A percentile compares a stretch with the other conserved stretches of the same genome.
phyloP scores from a whole-genome alignment of 92 coral and sea anemone species.

The Ricordea florida region DNA sequence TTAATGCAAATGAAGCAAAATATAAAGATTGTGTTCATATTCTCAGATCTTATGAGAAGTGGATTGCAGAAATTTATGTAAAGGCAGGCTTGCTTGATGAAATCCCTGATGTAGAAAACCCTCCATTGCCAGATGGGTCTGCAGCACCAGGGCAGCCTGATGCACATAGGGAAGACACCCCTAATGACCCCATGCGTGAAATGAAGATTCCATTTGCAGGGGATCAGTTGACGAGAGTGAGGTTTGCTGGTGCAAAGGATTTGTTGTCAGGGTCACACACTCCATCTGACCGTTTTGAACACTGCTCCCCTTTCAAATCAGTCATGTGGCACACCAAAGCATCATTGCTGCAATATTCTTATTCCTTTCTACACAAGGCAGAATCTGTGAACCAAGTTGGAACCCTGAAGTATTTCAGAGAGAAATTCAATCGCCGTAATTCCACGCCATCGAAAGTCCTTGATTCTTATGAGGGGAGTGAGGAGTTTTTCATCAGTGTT shows the following conservation, averaged over 20 bases:
- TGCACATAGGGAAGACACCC: too few species aligned
- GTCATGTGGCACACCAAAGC: conserved; percentile 80
- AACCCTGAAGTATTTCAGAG: conserved; percentile 75
- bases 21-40: too few species aligned
- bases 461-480: conserved; percentile 76
- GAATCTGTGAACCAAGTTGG: conserved; percentile 76
- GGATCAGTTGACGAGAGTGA: conserved; percentile 62
- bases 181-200: conserved; percentile 57
- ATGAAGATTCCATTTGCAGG: conserved; percentile 75
- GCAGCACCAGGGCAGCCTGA: too few species aligned
- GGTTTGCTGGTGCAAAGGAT: conserved; percentile 72
- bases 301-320: conserved; percentile 73
- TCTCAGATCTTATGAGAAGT: too few species aligned
- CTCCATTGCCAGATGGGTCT: too few species aligned
- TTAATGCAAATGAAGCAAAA: too few species aligned
- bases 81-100: too few species aligned
- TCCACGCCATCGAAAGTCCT: conserved; percentile 78
- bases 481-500: conserved; percentile 76
- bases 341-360: conserved; percentile 61
- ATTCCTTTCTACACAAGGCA: conserved; percentile 71
- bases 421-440: conserved; percentile 68
- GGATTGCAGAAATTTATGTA: too few species aligned
- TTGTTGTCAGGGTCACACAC: conserved; percentile 64
- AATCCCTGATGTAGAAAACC: too few species aligned
- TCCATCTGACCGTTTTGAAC: conserved; percentile 62